Evolutionary conservation across 2,113 vertebrate genomes (phyloP).

Genomic region (Pomatorhinus ruficollis): DNA sequence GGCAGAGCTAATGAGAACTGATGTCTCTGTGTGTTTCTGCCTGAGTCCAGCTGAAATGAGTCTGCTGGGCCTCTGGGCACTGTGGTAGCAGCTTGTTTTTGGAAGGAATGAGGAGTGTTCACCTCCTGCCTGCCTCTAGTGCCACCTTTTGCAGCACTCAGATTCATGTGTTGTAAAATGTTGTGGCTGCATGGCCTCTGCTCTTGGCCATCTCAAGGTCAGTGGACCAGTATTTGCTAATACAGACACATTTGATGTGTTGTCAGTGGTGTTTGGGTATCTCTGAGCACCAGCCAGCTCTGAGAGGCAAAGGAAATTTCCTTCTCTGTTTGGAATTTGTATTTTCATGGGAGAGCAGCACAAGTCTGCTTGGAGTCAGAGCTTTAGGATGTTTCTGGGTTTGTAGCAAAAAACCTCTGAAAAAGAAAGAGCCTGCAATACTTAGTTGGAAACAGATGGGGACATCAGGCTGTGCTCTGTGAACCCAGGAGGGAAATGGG

Average conservation of each 20-base stretch:
- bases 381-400: background rate
- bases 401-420: background rate
- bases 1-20: background rate
- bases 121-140: background rate
- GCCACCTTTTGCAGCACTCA: background rate
- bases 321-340: background rate
- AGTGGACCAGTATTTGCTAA: background rate
- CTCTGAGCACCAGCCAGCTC: background rate
- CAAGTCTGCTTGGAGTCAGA: background rate
- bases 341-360: background rate
- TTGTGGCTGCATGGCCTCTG: background rate
- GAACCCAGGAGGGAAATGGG: background rate
- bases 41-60: background rate
- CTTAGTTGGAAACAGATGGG: slow-evolving; percentile 5
- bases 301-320: background rate
- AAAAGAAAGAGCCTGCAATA: background rate
- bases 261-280: background rate
- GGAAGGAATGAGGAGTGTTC: background rate
- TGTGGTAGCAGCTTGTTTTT: background rate
- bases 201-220: background rate
- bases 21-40: background rate
- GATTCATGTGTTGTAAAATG: background rate
- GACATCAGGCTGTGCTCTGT: background rate
- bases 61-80: background rate
- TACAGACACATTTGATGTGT: background rate